phyloP scores from a whole-genome alignment of 2,113 vertebrate genomes.

The Gallinago media region DNA sequence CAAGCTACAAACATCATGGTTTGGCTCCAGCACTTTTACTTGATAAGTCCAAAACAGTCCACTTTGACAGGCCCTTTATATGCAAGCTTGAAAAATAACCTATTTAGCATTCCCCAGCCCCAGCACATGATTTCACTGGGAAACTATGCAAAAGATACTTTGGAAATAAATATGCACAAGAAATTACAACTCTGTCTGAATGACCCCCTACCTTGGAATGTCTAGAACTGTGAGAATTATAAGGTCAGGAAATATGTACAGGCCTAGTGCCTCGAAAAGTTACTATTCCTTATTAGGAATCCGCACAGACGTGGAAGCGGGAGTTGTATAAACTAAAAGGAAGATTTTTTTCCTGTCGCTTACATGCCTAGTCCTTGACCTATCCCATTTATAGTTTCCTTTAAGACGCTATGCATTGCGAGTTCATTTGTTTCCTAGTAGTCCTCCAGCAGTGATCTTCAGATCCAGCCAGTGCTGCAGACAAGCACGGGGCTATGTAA shows the following conservation, averaged over 20 bases:
- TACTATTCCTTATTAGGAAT: conserved; percentile 85
- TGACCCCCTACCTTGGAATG: conserved; percentile 85
- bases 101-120: conserved; percentile 79
- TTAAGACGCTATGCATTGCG: conserved; percentile 76
- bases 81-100: conserved; percentile 82
- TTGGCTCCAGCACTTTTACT: conserved; percentile 65
- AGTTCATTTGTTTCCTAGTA: conserved; percentile 79
- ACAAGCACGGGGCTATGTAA: conserved; percentile 35
- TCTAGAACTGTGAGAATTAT: conserved; percentile 87
- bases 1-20: neutral
- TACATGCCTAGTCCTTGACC: conserved; percentile 81
- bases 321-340: conserved; percentile 80
- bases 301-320: conserved; percentile 76
- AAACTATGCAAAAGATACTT: conserved; percentile 94
- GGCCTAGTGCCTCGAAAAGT: conserved; percentile 76
- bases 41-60: conserved; percentile 69
- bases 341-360: conserved; percentile 73
- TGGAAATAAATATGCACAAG: conserved; percentile 91
- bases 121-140: conserved; percentile 85
- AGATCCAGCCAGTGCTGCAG: conserved; percentile 52
- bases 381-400: conserved; percentile 85
- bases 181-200: conserved; percentile 84
- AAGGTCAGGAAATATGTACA: conserved; percentile 80
- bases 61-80: conserved; percentile 79
- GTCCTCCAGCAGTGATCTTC: conserved; percentile 71